Base-by-base conservation (phyloP, 1,140 invertebrate genomes). In the Pseudomyrmex sp. region DNA sequence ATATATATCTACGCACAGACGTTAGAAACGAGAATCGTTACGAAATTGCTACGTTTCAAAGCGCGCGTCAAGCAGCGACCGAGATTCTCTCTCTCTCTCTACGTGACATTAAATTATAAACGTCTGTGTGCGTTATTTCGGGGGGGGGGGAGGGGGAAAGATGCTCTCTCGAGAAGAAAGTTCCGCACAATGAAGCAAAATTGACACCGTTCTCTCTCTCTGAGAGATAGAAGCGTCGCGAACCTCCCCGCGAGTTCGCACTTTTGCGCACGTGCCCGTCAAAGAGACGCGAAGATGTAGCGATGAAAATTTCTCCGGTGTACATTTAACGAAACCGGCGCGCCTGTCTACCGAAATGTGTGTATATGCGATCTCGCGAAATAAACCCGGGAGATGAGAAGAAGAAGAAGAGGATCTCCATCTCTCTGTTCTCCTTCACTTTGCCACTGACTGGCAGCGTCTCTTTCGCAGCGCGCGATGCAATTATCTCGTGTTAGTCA, bases 401-500 rank as follows among this genome's bases (percentile, higher is more conserved):
- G 26, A 26, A 26, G 23, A 26, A 26, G 23, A 23, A 23, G 20
- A 23, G 20, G 20, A 23, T 23, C 26, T 26, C 26, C 0, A 26
- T 26, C 35, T 35, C 5, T 35, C 35, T 61, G n/a, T 26, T 7
- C 68, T 74, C 44, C 23, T 50, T 74, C 48, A 13, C 65, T 62
- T 73, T 48, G n/a, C 50, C 54, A 35, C 44, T 50, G 12, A n/a
- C 26, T 35, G 63, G 7, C n/a, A n/a, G n/a, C 62, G 26, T 23
- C 54, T 23, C 54, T 72, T 75, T 83, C n/a, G 15, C 13, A 72
- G 26, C 61, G 62, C 59, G 62, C 59, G 65, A 82, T 65, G 73
- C 80, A 63, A 74, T 79, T 59, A 76, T 68, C 35, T 35, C 74
- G 62, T 59, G 82, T 83, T 83, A 83, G 44, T 63, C 13, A 83